These are phyloP conservation scores for Engraulis encrasicolus DNA, from an alignment of 2,113 vertebrate species.

Conservation along the genomic window DNA sequence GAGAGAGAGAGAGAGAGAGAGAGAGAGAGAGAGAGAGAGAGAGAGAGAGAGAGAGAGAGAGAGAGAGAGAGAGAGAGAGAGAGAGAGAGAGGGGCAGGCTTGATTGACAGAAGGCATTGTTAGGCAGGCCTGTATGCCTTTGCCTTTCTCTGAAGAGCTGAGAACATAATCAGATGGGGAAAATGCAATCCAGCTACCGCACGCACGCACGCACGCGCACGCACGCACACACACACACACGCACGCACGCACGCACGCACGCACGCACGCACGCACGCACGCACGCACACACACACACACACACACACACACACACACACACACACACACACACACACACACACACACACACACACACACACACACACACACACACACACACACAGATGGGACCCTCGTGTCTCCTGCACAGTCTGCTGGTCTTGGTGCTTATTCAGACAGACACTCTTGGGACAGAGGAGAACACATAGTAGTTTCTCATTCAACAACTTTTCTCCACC, in stretches of 20 bases:
- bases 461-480: neutral
- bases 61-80: neutral
- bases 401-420: constrained; percentile 10
- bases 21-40: constrained; percentile 23
- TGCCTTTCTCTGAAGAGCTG: constrained; percentile 19
- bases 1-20: constrained; percentile 22
- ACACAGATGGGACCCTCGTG: too few relatives aligned
- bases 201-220: constrained; percentile 36
- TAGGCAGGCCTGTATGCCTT: constrained; percentile 9
- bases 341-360: constrained; percentile 29
- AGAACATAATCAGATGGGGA: neutral
- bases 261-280: neutral
- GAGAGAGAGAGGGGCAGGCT: neutral
- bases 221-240: too few relatives aligned
- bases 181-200: constrained; percentile 46
- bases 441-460: neutral
- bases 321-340: constrained; percentile 38
- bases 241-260: too few relatives aligned
- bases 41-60: constrained; percentile 15
- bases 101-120: constrained; percentile 34
- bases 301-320: constrained; percentile 32
- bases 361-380: constrained; percentile 22
- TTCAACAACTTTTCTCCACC: constrained; percentile 6
- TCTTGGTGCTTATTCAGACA: neutral
- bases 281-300: neutral